These are phyloP conservation scores for Ectropis crepuscularia DNA, from an alignment of 2,888 invertebrate species.

Conservation along the genomic window DNA sequence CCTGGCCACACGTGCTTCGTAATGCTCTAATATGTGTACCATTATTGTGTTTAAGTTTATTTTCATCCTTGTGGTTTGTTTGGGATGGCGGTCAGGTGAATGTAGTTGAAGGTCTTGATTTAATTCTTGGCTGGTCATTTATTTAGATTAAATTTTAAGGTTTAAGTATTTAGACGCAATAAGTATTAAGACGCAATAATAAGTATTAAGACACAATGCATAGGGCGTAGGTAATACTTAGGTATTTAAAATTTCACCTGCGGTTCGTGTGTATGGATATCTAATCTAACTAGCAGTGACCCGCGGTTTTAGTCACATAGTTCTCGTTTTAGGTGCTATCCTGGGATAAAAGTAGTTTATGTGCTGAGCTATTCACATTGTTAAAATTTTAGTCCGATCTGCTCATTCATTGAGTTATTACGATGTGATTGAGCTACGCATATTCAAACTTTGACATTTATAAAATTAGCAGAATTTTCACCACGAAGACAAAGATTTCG, in stretches of 20 bases:
- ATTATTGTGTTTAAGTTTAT: slow-evolving; percentile 35
- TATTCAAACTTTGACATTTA: no score
- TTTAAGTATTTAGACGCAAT: no score
- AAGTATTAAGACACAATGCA: no score
- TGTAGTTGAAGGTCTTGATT: slow-evolving; percentile 26
- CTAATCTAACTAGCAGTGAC: background rate
- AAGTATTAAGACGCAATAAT: no score
- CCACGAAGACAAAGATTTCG: background rate
- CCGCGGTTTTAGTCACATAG: background rate
- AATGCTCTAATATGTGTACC: slow-evolving; percentile 40
- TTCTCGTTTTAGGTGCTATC: no score
- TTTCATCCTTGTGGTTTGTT: slow-evolving; percentile 33
- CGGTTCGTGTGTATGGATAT: background rate
- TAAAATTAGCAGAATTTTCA: background rate
- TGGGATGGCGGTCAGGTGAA: slow-evolving; percentile 31
- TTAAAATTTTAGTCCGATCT: no score
- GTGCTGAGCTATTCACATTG: no score
- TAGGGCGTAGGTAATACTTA: no score
- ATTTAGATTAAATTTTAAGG: no score
- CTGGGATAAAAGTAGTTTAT: no score
- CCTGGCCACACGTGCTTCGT: slow-evolving; percentile 54
- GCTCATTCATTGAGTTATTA: no score
- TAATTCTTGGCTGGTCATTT: background rate
- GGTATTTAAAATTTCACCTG: background rate
- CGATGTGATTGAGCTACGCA: no score